Evolutionary conservation across 2,113 vertebrate genomes (phyloP).

Genomic region (Heterotilapia buettikoferi): DNA sequence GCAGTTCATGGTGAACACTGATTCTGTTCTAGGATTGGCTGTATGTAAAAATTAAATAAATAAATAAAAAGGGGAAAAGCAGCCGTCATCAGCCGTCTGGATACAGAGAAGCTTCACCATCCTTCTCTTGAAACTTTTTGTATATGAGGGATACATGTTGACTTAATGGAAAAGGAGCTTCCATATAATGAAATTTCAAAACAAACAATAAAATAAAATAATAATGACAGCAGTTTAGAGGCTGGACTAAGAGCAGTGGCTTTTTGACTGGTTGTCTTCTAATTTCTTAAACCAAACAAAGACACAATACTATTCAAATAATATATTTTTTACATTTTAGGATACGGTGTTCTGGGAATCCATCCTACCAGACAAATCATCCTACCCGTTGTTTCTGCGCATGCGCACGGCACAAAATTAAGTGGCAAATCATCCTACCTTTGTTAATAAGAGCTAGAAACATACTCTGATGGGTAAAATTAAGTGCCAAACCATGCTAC

Average conservation of each 20-base stretch:
- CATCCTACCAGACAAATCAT: not conserved
- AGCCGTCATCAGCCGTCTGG: too few relatives aligned
- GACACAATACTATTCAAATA: not conserved
- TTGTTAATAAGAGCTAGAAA: too few relatives aligned
- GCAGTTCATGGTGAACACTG: not conserved
- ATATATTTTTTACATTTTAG: not conserved
- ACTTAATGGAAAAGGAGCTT: not conserved
- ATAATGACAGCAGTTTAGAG: not conserved
- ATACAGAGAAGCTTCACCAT: not conserved
- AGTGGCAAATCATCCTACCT: too few relatives aligned
- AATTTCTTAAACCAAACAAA: not conserved
- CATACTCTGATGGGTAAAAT: too few relatives aligned
- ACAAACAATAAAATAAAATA: not conserved
- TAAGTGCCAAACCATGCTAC: too few relatives aligned
- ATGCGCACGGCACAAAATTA: not conserved
- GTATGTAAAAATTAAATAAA: not conserved
- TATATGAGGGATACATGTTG: not conserved
- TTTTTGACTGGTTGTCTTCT: not conserved
- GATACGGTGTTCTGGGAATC: not conserved
- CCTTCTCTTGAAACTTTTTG: accelerated
- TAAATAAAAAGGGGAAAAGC: not conserved
- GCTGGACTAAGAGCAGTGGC: not conserved
- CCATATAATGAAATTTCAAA: not conserved
- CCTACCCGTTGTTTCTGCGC: not conserved
- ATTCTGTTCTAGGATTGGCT: not conserved